A percentile compares a stretch with the other conserved stretches of the same genome.
phyloP scores from a whole-genome alignment of 53 echinoderm and acorn worm genomes.

The Actinopyga echinites region DNA sequence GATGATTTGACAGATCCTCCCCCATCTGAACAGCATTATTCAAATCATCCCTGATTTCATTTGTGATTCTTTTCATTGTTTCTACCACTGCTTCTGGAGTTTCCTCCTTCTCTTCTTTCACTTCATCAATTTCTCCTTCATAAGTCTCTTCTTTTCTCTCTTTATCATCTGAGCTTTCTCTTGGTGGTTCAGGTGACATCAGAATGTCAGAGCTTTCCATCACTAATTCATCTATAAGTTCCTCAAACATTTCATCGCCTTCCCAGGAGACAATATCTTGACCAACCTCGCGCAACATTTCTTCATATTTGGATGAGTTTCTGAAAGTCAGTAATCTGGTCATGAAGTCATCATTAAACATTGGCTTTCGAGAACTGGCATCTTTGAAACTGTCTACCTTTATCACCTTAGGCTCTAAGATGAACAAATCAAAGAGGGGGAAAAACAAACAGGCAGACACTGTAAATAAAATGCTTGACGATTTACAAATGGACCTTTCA shows the following conservation, averaged over 20 bases:
- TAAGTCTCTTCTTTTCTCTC: not conserved
- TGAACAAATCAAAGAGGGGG: not conserved
- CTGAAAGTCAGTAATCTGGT: constrained; percentile 64
- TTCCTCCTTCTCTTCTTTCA: constrained; percentile 15
- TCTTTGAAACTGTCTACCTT: constrained; percentile 55
- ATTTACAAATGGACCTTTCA: too few species aligned
- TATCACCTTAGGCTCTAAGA: constrained; percentile 25
- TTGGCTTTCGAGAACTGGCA: constrained; percentile 12
- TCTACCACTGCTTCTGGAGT: constrained; percentile 3
- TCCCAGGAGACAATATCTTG: constrained; percentile 47
- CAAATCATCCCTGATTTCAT: constrained; percentile 55
- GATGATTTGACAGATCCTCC: not conserved
- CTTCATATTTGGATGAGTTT: constrained; percentile 62
- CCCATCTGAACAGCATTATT: constrained; percentile 17
- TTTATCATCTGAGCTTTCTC: too few species aligned
- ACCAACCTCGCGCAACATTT: constrained; percentile 53
- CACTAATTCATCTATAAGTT: constrained; percentile 59
- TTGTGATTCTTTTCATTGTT: constrained; percentile 4
- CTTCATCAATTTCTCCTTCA: not conserved
- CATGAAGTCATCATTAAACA: constrained; percentile 69
- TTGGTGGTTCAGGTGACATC: not conserved
- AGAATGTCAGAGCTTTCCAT: constrained; percentile 44
- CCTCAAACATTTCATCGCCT: constrained; percentile 68
- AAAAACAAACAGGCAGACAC: too few species aligned
- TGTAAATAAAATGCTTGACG: too few species aligned